A percentile compares a stretch with the other conserved stretches of the same genome.
These are phyloP conservation scores for Sterrhoptilus dennistouni DNA, from an alignment of 2,113 vertebrate species.

Conservation along the genomic window DNA sequence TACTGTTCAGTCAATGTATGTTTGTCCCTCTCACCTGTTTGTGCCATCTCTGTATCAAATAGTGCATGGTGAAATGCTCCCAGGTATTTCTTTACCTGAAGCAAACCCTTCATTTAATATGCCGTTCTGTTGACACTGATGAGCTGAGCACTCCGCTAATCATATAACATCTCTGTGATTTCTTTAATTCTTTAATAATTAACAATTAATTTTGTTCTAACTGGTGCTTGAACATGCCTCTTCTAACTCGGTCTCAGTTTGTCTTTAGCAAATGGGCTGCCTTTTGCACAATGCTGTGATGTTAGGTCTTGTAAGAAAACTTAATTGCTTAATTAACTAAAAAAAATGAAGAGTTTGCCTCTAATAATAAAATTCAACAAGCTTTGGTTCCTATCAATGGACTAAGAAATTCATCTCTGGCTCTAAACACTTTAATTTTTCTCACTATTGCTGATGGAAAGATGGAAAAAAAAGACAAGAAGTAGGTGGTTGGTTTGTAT, in stretches of 20 bases:
- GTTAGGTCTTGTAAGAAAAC: conserved; percentile 49
- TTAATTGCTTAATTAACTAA: conserved; percentile 60
- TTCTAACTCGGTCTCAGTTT: conserved; percentile 66
- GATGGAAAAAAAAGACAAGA: conserved; percentile 31
- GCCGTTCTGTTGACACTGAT: conserved; percentile 57
- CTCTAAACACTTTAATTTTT: conserved; percentile 67
- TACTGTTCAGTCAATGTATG: conserved; percentile 84
- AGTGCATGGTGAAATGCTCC: conserved; percentile 85
- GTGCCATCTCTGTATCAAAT: conserved; percentile 81
- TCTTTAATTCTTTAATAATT: conserved; percentile 65
- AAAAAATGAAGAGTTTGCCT: conserved; percentile 81
- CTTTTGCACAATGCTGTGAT: conserved; percentile 52
- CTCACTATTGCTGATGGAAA: conserved; percentile 44
- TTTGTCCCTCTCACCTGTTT: conserved; percentile 82
- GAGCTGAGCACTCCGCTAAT: conserved; percentile 73
- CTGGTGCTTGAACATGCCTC: conserved; percentile 60
- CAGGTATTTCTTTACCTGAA: conserved; percentile 69
- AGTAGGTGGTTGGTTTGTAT: conserved; percentile 57
- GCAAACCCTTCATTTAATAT: conserved; percentile 82
- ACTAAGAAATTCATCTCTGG: conserved; percentile 62
- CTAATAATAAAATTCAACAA: conserved; percentile 50
- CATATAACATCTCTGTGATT: conserved; percentile 84
- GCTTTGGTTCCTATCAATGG: conserved; percentile 30
- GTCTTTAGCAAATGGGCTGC: conserved; percentile 70
- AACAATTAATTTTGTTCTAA: conserved; percentile 63